Percentiles rank a stretch among this genome's conserved stretches.
phyloP scores from a whole-genome alignment of 2,797 vertebrate genomes.

The Sebastes nivosus region DNA sequence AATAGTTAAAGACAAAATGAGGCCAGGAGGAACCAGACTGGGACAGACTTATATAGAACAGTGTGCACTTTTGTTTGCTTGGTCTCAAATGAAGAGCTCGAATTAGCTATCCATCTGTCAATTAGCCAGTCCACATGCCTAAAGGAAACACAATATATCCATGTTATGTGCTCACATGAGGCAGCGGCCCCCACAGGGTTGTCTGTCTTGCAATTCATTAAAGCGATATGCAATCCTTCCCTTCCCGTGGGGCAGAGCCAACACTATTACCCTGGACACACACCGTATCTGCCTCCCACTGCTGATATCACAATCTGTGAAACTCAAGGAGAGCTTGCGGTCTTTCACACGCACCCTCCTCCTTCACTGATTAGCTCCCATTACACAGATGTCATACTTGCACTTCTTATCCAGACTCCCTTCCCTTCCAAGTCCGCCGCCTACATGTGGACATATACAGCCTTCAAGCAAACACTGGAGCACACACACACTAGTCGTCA shows the following conservation, averaged over 20 bases:
- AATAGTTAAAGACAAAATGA: conserved; percentile 20
- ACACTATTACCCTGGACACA: conserved; percentile 39
- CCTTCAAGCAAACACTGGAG: background rate
- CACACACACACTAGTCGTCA: background rate
- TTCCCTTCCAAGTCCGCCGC: background rate
- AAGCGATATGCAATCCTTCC: conserved; percentile 45
- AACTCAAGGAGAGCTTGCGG: conserved; percentile 54
- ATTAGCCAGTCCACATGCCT: conserved; percentile 44
- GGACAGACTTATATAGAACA: background rate
- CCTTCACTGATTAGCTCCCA: conserved; percentile 40
- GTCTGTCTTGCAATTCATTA: conserved; percentile 63
- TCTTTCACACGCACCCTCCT: conserved; percentile 18
- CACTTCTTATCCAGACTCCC: conserved; percentile 5
- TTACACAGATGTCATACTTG: conserved; percentile 36
- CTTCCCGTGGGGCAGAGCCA: conserved; percentile 47
- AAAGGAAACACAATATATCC: conserved; percentile 59
- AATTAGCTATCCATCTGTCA: conserved; percentile 44
- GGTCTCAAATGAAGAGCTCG: background rate
- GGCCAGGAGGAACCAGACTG: conserved; percentile 19
- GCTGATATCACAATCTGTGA: conserved; percentile 61
- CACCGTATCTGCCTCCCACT: conserved; percentile 31
- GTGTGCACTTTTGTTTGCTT: background rate
- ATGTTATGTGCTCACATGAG: conserved; percentile 45
- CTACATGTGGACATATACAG: background rate
- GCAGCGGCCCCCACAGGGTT: conserved; percentile 33